Evolutionary conservation across 2,888 invertebrate genomes (phyloP).

Genomic region (Leptopterna dolabrata): DNA sequence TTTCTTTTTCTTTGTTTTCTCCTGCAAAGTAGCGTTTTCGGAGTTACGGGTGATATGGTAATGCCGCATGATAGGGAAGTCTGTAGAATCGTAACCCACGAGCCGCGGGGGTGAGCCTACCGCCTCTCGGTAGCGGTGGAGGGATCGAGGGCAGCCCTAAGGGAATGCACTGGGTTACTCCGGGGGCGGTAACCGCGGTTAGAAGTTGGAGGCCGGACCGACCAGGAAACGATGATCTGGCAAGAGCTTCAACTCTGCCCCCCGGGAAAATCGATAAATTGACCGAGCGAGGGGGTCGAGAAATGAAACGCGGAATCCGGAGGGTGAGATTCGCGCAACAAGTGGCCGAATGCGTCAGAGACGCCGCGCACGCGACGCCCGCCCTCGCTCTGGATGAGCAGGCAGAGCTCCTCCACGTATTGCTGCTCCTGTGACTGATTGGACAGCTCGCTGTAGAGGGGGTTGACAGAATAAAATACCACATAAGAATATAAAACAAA

Average conservation of each 20-base stretch:
- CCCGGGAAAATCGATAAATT: neutral
- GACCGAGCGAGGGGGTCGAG: neutral
- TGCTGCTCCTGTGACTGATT: constrained; percentile 11
- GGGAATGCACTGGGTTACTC: neutral
- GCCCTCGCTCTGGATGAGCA: neutral
- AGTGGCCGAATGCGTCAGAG: neutral
- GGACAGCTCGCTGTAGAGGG: neutral
- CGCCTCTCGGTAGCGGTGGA: neutral
- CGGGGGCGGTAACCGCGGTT: constrained; percentile 50
- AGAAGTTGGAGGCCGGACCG: constrained; percentile 46
- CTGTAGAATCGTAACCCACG: too few species aligned
- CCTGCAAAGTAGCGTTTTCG: too few species aligned
- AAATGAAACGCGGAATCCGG: neutral
- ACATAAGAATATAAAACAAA: too few species aligned
- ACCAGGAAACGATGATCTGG: neutral
- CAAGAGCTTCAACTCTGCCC: constrained; percentile 14
- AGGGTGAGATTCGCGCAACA: constrained; percentile 14
- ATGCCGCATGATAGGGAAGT: too few species aligned
- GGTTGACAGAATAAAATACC: neutral
- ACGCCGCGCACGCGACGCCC: neutral
- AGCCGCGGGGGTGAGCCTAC: too few species aligned
- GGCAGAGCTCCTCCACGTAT: neutral
- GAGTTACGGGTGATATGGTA: too few species aligned
- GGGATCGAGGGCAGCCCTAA: neutral
- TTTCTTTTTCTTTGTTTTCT: too few species aligned